Evolutionary conservation across 2,113 vertebrate species (phyloP), one percentile per base, ranked within the genome.

Genomic region (Chelonoidis abingdonii): DNA sequence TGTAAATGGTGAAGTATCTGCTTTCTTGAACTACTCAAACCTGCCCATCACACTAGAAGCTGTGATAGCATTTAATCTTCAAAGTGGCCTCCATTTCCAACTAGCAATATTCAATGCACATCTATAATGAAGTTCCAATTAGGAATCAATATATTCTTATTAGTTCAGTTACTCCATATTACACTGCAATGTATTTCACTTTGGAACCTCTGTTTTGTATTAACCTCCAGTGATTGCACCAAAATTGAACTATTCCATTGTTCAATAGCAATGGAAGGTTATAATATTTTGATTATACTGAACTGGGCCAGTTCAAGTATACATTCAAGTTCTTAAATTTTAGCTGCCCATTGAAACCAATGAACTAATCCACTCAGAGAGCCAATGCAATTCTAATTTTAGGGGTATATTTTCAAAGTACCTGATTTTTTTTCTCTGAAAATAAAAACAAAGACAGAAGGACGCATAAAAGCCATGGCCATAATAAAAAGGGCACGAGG

Each of bases 131-230:
- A 9, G 5, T 69, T 57, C 41, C 49, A 80, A 38, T 35, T 47
- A 57, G 19, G 75, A 92, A 89, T 8, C 4, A 57, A 89, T 83
- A 84, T 22, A 72, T 41, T 5, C 6, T 1, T 0, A 38, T 1
- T 17, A 78, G 92, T 21, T 47, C 81, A 72, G 2, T 41, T 47
- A 3, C 69, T 52, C 75, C 83, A 92, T n/a, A 50, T 85, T 59
- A 59, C 31, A 21, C 21, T 0, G 0, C 3, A 80, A 29, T 21
- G 2, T 38, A 10, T n/a, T 6, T 25, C 62, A 52, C 80, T 38
- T 38, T 56, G 31, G 4, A 84, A 54, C 31, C 31, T 52, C 83
- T 85, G 21, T 38, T 85, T 29, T 38, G 62, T 49, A 52, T 25
- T 52, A 49, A 52, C 22, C 35, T 49, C 59, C 62, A 69, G 21